Evolutionary conservation across 2,797 vertebrate genomes (phyloP), one percentile per base, ranked within the genome.

Genomic region (Myotis planiceps): DNA sequence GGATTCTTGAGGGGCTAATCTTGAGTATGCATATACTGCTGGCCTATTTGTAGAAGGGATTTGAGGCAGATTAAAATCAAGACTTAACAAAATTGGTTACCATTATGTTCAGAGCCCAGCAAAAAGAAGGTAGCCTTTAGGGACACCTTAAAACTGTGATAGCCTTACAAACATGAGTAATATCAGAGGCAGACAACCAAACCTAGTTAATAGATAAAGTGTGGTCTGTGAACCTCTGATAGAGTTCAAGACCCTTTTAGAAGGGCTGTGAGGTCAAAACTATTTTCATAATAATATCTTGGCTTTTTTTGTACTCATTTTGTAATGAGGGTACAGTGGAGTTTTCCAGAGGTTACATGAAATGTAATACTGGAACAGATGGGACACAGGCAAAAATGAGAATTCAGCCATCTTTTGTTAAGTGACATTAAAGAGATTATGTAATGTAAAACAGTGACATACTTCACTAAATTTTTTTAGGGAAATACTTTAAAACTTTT

Each of bases 1-100:
- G 51, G 37, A 37, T 69, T 71, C 65, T 88, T 32, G 16, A 90
- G 89, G 72, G 53, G 18, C 32, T 60, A 27, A 29, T 92, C 12
- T 95, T 81, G 34, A 60, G 6, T 84, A 18, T 18, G 19, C n/a
- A 68, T 60, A 45, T 12, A 45, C 16, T 72, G 25, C 27, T 71
- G 66, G 34, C 60, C 29, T 88, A 6, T 88, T 78, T 94, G 60
- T 84, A 69, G 53, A 49, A 63, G 29, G 2, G 9, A 69, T 66
- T 87, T 87, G 29, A 93, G 34, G 47, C 6, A 63, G 15, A 39
- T 68, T 92, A 74, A 95, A 83, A 42, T 76, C 29, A 92, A 85
- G 47, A 51, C 81, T 76, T 49, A 92, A 88, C 23, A 92, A n/a
- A 92, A 49, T 5, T 32, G 29, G 88, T 72, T 83, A 58, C 2